Evolutionary conservation across 2,888 invertebrate species (phyloP).

Genomic region (Ochropleura leucogaster): DNA sequence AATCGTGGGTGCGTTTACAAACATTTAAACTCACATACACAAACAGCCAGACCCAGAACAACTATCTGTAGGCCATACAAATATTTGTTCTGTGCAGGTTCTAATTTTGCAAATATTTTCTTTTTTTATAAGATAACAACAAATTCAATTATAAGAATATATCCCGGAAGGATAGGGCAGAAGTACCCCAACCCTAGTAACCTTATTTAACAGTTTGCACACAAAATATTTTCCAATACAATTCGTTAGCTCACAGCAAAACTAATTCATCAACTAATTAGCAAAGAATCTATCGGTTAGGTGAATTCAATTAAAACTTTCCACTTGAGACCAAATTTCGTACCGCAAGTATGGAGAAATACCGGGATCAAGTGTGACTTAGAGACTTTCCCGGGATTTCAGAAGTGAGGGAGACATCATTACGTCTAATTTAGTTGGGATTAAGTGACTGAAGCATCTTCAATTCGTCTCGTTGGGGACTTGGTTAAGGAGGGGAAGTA

Average conservation of each 20-base stretch:
- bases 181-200: too few species aligned
- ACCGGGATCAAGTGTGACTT: conserved; percentile 59
- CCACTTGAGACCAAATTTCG: conserved; percentile 67
- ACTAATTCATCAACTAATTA: conserved; percentile 73
- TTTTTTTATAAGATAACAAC: too few species aligned
- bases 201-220: background rate
- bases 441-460: conserved; percentile 43
- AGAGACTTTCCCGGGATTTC: conserved; percentile 49
- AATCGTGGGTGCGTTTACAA: too few species aligned
- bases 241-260: conserved; percentile 41
- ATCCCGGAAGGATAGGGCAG: too few species aligned
- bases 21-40: too few species aligned
- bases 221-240: background rate
- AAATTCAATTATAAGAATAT: too few species aligned
- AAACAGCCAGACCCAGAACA: too few species aligned
- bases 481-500: conserved; percentile 2
- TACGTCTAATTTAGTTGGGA: conserved; percentile 55
- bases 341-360: conserved; percentile 52
- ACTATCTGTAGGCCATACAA: too few species aligned
- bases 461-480: conserved; percentile 44
- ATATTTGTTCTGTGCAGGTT: too few species aligned
- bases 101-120: too few species aligned
- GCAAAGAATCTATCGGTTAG: conserved; percentile 76
- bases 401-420: conserved; percentile 42
- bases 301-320: conserved; percentile 83